Evolutionary conservation across 1,140 invertebrate genomes (phyloP), one percentile per base, ranked within the genome.

Genomic region (Liolophura sinensis): DNA sequence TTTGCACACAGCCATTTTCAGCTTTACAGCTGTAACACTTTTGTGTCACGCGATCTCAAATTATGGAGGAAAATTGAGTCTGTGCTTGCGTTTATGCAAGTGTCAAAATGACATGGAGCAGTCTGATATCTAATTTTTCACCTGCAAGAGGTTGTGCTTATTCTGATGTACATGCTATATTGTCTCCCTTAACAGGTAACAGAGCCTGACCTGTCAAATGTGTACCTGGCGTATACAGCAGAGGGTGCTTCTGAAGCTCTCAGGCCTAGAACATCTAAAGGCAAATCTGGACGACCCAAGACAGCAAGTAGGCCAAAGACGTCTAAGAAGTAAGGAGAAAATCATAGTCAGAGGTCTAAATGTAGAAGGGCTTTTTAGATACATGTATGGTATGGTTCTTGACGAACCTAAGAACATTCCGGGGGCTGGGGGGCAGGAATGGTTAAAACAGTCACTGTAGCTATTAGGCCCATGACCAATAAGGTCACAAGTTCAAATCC

Each of bases 191-290:
- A 54, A 22, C 22, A 77, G 69, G 73, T 75, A 27, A 66, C 72
- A n/a, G 80, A 80, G 50, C 67, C 78, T 52, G 85, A 86, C 65
- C 71, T 86, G n/a, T 81, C 81, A 6, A 79, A 85, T 65, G 74
- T 86, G 0, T 86, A 85, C 72, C 67, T 86, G 54, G 82, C 85
- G n/a, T 86, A 86, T 71, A 85, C 82, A 51, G 77, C 80, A 31
- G 83, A 86, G 62, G 81, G 81, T 24, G 83, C 81, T 57, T 75
- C 78, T 51, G 75, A 81, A 50, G 67, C 70, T 24, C 71, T 74
- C 12, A 62, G 79, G 69, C 74, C 68, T 65, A 68, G 73, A 22
- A 79, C 77, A 60, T 65, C 73, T 12, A 56, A 71, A 27, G 57
- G 67, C 65, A 78, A 78, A 72, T 54, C 80, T 60, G 74, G 76